These are phyloP conservation scores for Sander lucioperca DNA, from an alignment of 2,113 vertebrate species.

Conservation along the genomic window DNA sequence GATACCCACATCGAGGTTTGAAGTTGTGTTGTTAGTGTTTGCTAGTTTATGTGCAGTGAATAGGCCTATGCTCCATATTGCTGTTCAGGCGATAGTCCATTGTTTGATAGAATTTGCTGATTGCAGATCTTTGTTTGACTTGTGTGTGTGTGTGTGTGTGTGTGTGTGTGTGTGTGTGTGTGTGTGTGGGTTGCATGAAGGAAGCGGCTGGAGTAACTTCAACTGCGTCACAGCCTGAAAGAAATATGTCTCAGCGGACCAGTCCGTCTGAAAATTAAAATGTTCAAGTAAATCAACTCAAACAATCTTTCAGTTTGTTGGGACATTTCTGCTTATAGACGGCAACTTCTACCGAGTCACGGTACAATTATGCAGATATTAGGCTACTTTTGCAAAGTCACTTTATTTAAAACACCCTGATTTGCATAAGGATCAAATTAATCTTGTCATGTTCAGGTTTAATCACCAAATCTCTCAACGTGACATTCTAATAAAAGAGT, in stretches of 20 bases:
- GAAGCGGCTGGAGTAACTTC: constrained; percentile 75
- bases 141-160: constrained; percentile 6
- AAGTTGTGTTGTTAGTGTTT: neutral
- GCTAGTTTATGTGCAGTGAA: neutral
- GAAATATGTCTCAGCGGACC: neutral
- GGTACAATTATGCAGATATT: neutral
- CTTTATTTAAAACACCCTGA: neutral
- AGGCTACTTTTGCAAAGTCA: neutral
- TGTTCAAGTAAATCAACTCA: neutral
- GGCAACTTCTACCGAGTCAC: neutral
- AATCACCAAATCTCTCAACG: neutral
- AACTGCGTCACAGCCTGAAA: constrained; percentile 85
- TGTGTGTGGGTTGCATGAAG: neutral
- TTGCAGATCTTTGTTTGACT: constrained; percentile 75
- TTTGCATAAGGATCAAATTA: neutral
- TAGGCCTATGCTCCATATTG: neutral
- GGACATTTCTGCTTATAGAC: neutral
- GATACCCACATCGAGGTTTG: neutral
- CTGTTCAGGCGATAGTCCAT: constrained; percentile 69
- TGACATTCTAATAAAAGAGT: neutral
- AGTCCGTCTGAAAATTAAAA: neutral
- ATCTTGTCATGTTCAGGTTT: neutral
- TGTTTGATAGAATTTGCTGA: constrained; percentile 88
- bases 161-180: too few relatives aligned
- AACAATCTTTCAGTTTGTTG: neutral